Evolutionary conservation across 1,140 invertebrate species (phyloP).

Genomic region (Lutraria rhynchaena): DNA sequence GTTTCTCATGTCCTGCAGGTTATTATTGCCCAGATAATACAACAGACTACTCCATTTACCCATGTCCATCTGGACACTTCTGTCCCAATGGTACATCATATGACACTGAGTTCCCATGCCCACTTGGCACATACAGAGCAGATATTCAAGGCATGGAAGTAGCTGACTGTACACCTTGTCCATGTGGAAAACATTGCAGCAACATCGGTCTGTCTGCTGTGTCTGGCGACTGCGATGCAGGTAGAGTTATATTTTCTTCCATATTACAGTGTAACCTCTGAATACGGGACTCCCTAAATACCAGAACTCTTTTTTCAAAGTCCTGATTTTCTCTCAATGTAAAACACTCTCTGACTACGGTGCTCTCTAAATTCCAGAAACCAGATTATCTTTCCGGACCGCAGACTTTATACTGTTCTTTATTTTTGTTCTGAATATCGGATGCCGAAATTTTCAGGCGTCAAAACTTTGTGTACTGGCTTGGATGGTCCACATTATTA

Average conservation of each 20-base stretch:
- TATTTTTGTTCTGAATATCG: too few relatives aligned
- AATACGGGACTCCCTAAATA: too few relatives aligned
- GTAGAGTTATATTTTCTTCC: conserved; percentile 47
- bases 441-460: too few relatives aligned
- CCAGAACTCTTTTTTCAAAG: too few relatives aligned
- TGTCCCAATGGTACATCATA: conserved; percentile 76
- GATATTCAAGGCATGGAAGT: conserved; percentile 62
- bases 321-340: too few relatives aligned
- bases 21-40: conserved; percentile 79
- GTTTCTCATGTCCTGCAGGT: conserved; percentile 73
- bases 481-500: too few relatives aligned
- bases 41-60: conserved; percentile 73
- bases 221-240: conserved; percentile 74
- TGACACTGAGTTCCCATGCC: conserved; percentile 74
- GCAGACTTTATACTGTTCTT: too few relatives aligned
- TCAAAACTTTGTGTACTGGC: too few relatives aligned
- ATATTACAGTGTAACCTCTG: not conserved
- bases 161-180: conserved; percentile 76
- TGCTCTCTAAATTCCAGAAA: too few relatives aligned
- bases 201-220: conserved; percentile 67
- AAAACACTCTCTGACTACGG: too few relatives aligned
- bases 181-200: conserved; percentile 76
- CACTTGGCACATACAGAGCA: conserved; percentile 74
- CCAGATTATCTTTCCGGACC: too few relatives aligned
- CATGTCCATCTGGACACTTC: conserved; percentile 77